Percentiles rank a stretch among this genome's conserved stretches.
phyloP scores from a whole-genome alignment of 2,113 vertebrate species.

The Eonycteris spelaea region DNA sequence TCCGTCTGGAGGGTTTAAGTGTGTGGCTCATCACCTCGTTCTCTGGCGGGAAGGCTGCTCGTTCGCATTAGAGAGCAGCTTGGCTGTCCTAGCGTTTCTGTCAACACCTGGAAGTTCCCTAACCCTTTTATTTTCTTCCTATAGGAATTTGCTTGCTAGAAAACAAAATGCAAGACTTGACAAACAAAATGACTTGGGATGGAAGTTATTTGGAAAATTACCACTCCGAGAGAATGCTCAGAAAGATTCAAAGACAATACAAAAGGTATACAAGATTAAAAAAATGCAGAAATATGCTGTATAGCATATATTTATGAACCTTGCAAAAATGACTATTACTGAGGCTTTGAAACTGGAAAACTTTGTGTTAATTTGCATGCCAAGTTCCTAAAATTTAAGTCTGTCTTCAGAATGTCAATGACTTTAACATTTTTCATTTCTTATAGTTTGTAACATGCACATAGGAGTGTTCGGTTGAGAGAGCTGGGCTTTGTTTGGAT shows the following conservation, averaged over 20 bases:
- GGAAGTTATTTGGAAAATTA: conserved; percentile 94
- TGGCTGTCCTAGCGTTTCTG: background rate
- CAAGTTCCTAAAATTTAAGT: background rate
- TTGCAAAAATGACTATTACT: background rate
- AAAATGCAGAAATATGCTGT: background rate
- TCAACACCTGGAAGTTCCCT: background rate
- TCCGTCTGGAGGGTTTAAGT: background rate
- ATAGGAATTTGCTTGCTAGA: conserved; percentile 92
- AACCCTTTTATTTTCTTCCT: conserved; percentile 58
- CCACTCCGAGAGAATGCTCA: conserved; percentile 84
- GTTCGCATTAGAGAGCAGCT: background rate
- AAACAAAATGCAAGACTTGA: conserved; percentile 85
- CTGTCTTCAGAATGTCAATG: background rate
- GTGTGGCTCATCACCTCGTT: background rate
- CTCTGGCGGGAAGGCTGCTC: background rate
- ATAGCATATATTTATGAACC: background rate
- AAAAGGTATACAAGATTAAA: conserved; percentile 86
- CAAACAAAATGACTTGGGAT: conserved; percentile 88
- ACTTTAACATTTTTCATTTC: background rate
- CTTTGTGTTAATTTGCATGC: background rate
- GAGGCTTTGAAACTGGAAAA: background rate
- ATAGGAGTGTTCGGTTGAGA: background rate
- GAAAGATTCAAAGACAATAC: conserved; percentile 86
- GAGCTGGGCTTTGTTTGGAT: background rate
- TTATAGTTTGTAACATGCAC: background rate